A percentile compares a stretch with the other conserved stretches of the same genome.
Conservation (phyloP, 2,113 vertebrate species). For the Theristicus caerulescens region DNA sequence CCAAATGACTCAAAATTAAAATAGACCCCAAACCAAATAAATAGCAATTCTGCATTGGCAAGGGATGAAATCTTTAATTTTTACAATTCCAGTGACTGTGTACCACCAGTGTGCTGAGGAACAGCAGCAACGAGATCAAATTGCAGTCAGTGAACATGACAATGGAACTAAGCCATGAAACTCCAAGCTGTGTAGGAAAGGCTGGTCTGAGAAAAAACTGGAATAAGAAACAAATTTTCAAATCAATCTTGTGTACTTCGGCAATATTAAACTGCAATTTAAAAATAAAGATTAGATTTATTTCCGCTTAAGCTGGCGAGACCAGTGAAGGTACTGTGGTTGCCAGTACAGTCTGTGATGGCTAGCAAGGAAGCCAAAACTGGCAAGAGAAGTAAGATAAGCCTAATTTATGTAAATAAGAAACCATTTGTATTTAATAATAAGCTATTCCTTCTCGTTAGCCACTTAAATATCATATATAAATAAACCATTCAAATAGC, state of each 20-base stretch:
- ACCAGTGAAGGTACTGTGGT: background rate
- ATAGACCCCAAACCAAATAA: slow-evolving; percentile 53
- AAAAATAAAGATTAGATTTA: slow-evolving; percentile 53
- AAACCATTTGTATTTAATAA: slow-evolving; percentile 56
- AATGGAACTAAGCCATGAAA: background rate
- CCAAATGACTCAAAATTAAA: slow-evolving; percentile 58
- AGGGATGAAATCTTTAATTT: slow-evolving; percentile 48
- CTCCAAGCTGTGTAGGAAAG: background rate
- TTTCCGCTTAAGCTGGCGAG: slow-evolving; percentile 42
- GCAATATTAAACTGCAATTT: slow-evolving; percentile 42
- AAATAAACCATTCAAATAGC: slow-evolving; percentile 31
- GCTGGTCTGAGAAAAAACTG: background rate
- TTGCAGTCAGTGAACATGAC: background rate
- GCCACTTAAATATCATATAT: slow-evolving; percentile 15
- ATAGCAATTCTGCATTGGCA: slow-evolving; percentile 25
- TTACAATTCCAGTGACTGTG: background rate
- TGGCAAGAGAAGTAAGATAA: slow-evolving; percentile 35
- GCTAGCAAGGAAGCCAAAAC: slow-evolving; percentile 49
- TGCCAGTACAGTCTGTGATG: slow-evolving; percentile 47
- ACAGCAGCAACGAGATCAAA: background rate
- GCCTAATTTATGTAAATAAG: slow-evolving; percentile 54
- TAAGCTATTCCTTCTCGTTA: slow-evolving; percentile 53
- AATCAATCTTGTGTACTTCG: background rate
- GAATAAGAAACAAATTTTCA: background rate
- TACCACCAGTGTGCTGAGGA: background rate